Evolutionary conservation across 2,113 vertebrate species (phyloP).

Genomic region (Oxyruncus cristatus): DNA sequence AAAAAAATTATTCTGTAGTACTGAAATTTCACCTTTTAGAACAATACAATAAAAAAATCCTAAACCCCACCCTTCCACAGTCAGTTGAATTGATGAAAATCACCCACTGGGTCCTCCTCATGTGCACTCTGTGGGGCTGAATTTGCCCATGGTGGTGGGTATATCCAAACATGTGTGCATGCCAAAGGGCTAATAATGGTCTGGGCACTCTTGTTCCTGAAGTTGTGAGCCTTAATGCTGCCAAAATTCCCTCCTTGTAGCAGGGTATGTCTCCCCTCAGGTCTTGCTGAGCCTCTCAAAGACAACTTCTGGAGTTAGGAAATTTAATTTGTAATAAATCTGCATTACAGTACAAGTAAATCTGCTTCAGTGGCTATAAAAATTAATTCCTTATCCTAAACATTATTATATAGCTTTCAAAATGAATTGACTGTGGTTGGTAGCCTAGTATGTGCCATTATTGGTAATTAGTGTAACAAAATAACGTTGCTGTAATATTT

Average conservation of each 20-base stretch:
- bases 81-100: background rate
- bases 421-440: constrained; percentile 62
- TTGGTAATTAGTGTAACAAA: constrained; percentile 71
- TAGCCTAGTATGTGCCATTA: constrained; percentile 46
- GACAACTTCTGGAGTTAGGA: constrained; percentile 17
- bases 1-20: background rate
- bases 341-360: constrained; percentile 51
- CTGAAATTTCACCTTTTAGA: background rate
- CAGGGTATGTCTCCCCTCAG: background rate
- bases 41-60: background rate
- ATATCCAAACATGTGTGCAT: fast-evolving
- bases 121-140: background rate
- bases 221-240: background rate
- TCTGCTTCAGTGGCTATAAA: constrained; percentile 59
- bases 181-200: background rate
- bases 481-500: background rate
- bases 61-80: background rate
- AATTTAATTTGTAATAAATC: constrained; percentile 67
- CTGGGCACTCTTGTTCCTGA: background rate
- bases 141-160: background rate
- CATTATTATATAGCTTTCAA: constrained; percentile 68
- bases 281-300: background rate
- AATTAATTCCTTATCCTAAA: constrained; percentile 74
- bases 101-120: background rate
- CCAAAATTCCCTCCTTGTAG: background rate